Base-by-base conservation (phyloP, 2,797 vertebrate genomes). In the Nothura maculosa region DNA sequence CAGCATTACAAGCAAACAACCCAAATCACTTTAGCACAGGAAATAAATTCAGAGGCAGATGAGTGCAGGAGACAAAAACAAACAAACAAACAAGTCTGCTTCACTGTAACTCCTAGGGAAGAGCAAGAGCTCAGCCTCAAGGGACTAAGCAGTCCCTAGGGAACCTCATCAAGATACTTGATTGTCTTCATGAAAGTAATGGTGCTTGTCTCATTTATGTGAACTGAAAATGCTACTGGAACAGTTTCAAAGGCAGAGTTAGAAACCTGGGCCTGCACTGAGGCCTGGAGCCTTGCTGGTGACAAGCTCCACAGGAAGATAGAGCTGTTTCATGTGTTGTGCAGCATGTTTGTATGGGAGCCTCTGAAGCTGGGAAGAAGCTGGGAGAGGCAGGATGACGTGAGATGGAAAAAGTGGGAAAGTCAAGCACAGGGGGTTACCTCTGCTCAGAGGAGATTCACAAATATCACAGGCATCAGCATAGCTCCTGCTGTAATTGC, bases 261-360 rank as follows among this genome's bases (percentile, higher is more conserved):
- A 74, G 24, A 76, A 88, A 61, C 34, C 10, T 48, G 47, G 47
- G 47, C 24, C 47, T 48, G 11, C 47, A 48, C 22, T 48, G 21
- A 25, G 47, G 10, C 22, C 47, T 48, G 47, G 22, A 77, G 25
- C n/a, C 47, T 38, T 43, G 63, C 4, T 6, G 8, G 25, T 66
- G 64, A 20, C 20, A 27, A 9, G 38, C 67, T 38, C 52, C 0
- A 0, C 12, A 3, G 24, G 19, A 64, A 36, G 30, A 40, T 40
- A 24, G 28, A 25, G 21, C 32, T 58, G 36, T 36, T 74, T 10
- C 28, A n/a, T n/a, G 36, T 19, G 15, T 30, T n/a, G 38, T 38
- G 73, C 16, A 40, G 45, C 36, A 17, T n/a, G 19, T 8, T 36
- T 38, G 10, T 28, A 13, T 12, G 0, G 0, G 5, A 19, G 14